Evolutionary conservation across 1,140 invertebrate genomes (phyloP).

Genomic region (Panagrolaimus sp.): DNA sequence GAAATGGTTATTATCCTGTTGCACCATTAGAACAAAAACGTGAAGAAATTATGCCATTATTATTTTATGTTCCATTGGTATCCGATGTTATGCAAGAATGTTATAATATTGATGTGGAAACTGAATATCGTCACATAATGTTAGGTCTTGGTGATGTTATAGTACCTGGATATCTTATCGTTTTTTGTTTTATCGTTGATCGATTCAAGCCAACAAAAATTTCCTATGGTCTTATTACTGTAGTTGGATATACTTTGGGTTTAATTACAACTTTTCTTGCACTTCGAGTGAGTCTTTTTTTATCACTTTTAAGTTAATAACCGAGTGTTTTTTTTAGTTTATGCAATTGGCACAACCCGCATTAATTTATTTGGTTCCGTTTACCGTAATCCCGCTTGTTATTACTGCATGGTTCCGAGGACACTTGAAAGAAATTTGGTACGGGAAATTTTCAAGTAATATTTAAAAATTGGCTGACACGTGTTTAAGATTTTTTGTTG

Average conservation of each 20-base stretch:
- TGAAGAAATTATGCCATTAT: constrained; percentile 64
- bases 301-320: too few species aligned
- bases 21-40: constrained; percentile 38
- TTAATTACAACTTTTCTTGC: constrained; percentile 65
- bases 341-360: constrained; percentile 67
- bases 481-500: too few species aligned
- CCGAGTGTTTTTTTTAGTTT: constrained; percentile 36
- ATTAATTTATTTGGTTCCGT: constrained; percentile 68
- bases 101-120: constrained; percentile 46
- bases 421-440: constrained; percentile 5
- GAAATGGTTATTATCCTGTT: constrained; percentile 38
- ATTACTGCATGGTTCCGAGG: constrained; percentile 5
- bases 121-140: constrained; percentile 56
- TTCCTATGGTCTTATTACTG: constrained; percentile 45
- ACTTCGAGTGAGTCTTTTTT: constrained; percentile 49
- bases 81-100: constrained; percentile 42
- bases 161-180: constrained; percentile 62
- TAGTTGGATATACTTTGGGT: constrained; percentile 63
- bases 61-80: constrained; percentile 64
- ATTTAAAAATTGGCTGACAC: too few species aligned
- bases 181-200: constrained; percentile 53
- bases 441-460: constrained; percentile 12
- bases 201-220: constrained; percentile 30
- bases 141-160: constrained; percentile 68
- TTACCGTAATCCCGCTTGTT: constrained; percentile 63